A percentile compares a stretch with the other conserved stretches of the same genome.
These are phyloP conservation scores for Biston betularia DNA, from an alignment of 2,888 invertebrate species.

Conservation along the genomic window DNA sequence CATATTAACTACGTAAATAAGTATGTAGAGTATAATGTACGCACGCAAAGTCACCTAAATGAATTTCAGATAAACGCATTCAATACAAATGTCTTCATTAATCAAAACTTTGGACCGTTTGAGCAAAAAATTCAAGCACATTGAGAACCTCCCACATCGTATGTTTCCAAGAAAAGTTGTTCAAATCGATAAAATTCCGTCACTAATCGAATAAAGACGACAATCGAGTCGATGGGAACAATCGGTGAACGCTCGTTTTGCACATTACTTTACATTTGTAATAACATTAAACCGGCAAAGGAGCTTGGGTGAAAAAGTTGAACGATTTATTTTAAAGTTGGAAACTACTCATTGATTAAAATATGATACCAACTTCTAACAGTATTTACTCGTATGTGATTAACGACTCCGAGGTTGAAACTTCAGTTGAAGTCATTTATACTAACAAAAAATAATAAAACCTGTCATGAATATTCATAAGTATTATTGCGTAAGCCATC, in stretches of 20 bases:
- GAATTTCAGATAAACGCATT: slow-evolving; percentile 26
- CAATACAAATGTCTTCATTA: slow-evolving; percentile 75
- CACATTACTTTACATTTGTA: slow-evolving; percentile 56
- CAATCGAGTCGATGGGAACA: slow-evolving; percentile 63
- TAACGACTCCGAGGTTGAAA: not conserved
- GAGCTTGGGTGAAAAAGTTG: slow-evolving; percentile 20
- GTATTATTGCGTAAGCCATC: not conserved
- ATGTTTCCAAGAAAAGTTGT: slow-evolving; percentile 74
- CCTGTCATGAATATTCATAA: not conserved
- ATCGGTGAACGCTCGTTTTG: slow-evolving; percentile 48
- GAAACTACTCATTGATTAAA: not conserved
- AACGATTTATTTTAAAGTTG: not conserved
- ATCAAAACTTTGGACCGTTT: slow-evolving; percentile 58
- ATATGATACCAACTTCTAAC: not conserved
- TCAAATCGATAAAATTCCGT: slow-evolving; percentile 73
- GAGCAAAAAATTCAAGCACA: slow-evolving; percentile 58
- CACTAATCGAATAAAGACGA: slow-evolving; percentile 72
- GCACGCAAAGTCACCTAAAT: slow-evolving; percentile 3
- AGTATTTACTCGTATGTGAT: not conserved
- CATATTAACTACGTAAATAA: not conserved
- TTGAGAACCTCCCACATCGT: slow-evolving; percentile 74
- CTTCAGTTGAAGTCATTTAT: not conserved
- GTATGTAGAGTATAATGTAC: not conserved
- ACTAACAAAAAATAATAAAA: not conserved
- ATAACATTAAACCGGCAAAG: slow-evolving; percentile 47